phyloP scores from a whole-genome alignment of 1,140 invertebrate genomes.

The Pseudomyrmex concolor region DNA sequence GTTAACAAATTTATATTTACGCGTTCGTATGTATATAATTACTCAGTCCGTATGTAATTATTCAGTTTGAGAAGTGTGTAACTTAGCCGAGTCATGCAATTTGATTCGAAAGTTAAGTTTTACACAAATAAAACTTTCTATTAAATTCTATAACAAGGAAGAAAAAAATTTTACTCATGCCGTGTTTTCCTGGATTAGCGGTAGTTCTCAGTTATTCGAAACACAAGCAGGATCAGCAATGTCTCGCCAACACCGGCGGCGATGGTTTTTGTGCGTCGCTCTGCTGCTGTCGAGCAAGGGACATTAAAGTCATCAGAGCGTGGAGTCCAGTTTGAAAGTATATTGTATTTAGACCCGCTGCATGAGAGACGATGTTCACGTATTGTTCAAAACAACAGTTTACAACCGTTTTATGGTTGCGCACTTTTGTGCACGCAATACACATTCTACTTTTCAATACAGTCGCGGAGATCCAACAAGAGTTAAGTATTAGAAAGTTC shows the following conservation, averaged over 20 bases:
- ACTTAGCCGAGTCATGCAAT: no score
- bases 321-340: constrained; percentile 41
- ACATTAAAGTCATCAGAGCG: constrained; percentile 65
- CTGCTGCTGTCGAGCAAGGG: constrained; percentile 12
- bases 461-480: no score
- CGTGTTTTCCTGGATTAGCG: constrained; percentile 61
- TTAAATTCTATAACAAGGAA: constrained; percentile 11
- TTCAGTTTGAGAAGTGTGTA: no score
- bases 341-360: constrained; percentile 64
- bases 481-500: not conserved
- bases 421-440: not conserved
- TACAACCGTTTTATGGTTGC: not conserved
- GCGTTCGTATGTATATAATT: no score
- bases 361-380: constrained; percentile 25
- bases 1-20: no score
- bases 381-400: constrained; percentile 20
- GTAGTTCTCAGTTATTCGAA: constrained; percentile 17
- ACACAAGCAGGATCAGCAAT: constrained; percentile 13
- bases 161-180: not conserved
- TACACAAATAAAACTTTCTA: constrained; percentile 24
- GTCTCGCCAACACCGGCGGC: constrained; percentile 11
- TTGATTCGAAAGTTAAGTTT: not conserved
- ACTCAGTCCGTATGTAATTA: no score
- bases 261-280: constrained; percentile 49
- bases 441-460: not conserved